Conservation (phyloP, 2,113 vertebrate species). For the Corythaeola cristata region DNA sequence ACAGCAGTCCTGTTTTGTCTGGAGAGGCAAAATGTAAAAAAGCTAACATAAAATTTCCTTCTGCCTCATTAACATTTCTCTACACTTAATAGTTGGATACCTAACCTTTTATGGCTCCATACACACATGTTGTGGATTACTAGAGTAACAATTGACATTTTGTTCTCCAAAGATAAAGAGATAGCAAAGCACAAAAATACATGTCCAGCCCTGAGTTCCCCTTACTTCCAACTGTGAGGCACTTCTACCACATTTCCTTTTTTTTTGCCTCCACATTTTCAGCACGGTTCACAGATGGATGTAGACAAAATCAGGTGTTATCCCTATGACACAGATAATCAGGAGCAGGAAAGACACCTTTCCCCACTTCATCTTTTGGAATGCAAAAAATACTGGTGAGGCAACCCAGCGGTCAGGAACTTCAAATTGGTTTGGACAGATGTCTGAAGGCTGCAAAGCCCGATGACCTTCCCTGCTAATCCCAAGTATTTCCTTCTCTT, state of each 20-base stretch:
- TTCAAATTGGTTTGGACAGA: neutral
- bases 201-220: neutral
- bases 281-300: neutral
- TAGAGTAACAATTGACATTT: neutral
- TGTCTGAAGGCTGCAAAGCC: neutral
- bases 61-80: neutral
- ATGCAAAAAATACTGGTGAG: constrained; percentile 1
- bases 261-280: neutral
- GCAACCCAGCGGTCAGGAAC: neutral
- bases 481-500: constrained; percentile 51
- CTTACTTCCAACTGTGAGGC: neutral
- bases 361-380: neutral
- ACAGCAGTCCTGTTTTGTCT: neutral
- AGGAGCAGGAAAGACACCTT: constrained; percentile 16
- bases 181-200: neutral
- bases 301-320: neutral
- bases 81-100: neutral
- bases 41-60: neutral
- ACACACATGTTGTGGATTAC: neutral
- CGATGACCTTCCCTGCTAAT: constrained; percentile 20
- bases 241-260: neutral
- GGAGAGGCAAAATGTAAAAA: neutral
- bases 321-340: neutral
- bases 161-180: neutral
- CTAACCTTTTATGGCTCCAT: neutral